Percentiles rank a stretch among this genome's conserved stretches.
These are phyloP conservation scores for Campopleginae sp. DNA, from an alignment of 2,888 invertebrate genomes.

Conservation along the genomic window DNA sequence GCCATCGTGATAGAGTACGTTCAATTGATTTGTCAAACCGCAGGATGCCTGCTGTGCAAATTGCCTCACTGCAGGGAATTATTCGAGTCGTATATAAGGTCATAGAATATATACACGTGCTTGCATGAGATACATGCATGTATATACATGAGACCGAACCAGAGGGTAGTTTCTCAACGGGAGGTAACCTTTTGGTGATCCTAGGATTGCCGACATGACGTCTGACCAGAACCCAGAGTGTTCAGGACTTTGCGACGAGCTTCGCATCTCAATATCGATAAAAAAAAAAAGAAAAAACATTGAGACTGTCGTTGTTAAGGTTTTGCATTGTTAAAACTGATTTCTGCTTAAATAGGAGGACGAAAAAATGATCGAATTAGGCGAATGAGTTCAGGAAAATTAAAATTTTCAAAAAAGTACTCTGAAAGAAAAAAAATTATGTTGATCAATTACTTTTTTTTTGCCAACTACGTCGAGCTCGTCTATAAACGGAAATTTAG, in stretches of 20 bases:
- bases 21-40: conserved; percentile 77
- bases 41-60: conserved; percentile 75
- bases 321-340: neutral
- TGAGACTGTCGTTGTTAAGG: neutral
- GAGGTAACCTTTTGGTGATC: conserved; percentile 42
- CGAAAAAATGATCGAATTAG: neutral
- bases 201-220: conserved; percentile 32
- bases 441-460: neutral
- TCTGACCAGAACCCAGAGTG: conserved; percentile 18
- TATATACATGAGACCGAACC: neutral
- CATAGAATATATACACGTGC: neutral
- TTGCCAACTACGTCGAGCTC: neutral
- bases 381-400: neutral
- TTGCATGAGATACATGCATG: too few relatives aligned
- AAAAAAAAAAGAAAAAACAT: conserved; percentile 3
- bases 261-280: neutral
- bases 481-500: conserved; percentile 4
- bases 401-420: neutral
- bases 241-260: neutral
- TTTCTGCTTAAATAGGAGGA: neutral
- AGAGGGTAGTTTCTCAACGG: conserved; percentile 50
- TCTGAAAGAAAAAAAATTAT: neutral
- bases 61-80: conserved; percentile 56
- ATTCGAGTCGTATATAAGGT: conserved; percentile 38
- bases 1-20: conserved; percentile 66